Conservation (phyloP, 2,888 invertebrate species). For the Rotaria magnacalcarata region DNA sequence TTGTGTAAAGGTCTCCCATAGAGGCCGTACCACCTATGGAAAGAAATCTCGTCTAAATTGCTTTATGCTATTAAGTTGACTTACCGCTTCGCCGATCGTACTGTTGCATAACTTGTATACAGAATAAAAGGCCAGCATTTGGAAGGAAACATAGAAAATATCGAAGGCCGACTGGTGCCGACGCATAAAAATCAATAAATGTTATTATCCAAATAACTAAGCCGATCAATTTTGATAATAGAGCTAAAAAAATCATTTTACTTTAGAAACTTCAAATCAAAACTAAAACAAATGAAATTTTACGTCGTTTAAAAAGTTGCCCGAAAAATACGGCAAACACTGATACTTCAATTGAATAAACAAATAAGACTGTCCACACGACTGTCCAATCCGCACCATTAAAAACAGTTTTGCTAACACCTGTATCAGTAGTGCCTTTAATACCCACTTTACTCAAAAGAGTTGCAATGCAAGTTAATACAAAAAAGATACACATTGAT, state of each 20-base stretch:
- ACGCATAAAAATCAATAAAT: constrained; percentile 43
- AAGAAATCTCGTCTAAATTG: background rate
- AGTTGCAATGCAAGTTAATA: constrained; percentile 10
- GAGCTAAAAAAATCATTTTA: background rate
- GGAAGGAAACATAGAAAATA: constrained; percentile 43
- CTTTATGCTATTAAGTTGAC: background rate
- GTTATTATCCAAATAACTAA: constrained; percentile 43
- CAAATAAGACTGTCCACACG: background rate
- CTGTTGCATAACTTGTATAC: constrained; percentile 41
- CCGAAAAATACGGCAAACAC: constrained; percentile 40
- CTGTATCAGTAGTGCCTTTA: background rate
- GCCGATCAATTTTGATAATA: constrained; percentile 40
- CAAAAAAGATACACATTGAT: constrained; percentile 37
- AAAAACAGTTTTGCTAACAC: background rate
- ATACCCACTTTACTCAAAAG: background rate
- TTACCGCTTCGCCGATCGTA: constrained; percentile 42
- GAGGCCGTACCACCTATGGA: background rate
- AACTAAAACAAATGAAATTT: background rate
- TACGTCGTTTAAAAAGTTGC: constrained; percentile 39
- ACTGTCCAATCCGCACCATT: constrained; percentile 24
- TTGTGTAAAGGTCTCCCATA: constrained; percentile 25
- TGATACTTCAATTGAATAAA: constrained; percentile 38
- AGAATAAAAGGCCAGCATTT: constrained; percentile 39
- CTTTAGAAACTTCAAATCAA: background rate
- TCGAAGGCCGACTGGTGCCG: constrained; percentile 34